phyloP scores from a whole-genome alignment of 2,888 invertebrate genomes.

The Mamestra brassicae region DNA sequence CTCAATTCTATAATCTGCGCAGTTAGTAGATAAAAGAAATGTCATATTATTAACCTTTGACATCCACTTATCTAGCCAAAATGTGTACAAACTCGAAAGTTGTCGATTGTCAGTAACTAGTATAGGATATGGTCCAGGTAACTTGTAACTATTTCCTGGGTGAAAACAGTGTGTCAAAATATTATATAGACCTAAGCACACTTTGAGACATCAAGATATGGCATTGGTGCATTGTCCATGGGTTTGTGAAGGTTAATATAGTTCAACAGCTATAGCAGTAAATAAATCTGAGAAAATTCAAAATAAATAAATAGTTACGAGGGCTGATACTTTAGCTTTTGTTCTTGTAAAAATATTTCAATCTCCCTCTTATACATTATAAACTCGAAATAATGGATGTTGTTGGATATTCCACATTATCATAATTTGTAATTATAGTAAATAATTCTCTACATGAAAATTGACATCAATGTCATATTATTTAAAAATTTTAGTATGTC shows the following conservation, averaged over 20 bases:
- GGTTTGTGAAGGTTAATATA: constrained; percentile 45
- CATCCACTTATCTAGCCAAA: constrained; percentile 10
- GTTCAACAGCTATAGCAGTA: constrained; percentile 50
- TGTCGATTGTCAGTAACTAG: constrained; percentile 37
- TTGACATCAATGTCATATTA: constrained; percentile 76
- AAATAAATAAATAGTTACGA: constrained; percentile 49
- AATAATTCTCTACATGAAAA: constrained; percentile 76
- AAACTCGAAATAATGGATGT: constrained; percentile 66
- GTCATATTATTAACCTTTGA: constrained; percentile 41
- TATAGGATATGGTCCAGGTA: constrained; percentile 30
- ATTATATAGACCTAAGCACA: background rate
- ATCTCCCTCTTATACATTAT: constrained; percentile 72
- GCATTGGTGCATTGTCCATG: constrained; percentile 40
- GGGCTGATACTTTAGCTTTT: constrained; percentile 51
- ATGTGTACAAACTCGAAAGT: constrained; percentile 4
- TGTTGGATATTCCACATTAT: constrained; percentile 58
- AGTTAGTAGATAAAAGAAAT: constrained; percentile 25
- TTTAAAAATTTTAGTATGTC: constrained; percentile 71
- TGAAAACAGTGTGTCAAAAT: constrained; percentile 34
- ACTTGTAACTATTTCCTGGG: constrained; percentile 22
- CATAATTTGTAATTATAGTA: constrained; percentile 68
- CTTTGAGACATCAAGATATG: constrained; percentile 24
- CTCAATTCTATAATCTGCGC: constrained; percentile 26
- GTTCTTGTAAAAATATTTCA: constrained; percentile 62
- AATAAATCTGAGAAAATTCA: constrained; percentile 51